Evolutionary conservation across 2,797 vertebrate species (phyloP).

Genomic region (Zalophus californianus): DNA sequence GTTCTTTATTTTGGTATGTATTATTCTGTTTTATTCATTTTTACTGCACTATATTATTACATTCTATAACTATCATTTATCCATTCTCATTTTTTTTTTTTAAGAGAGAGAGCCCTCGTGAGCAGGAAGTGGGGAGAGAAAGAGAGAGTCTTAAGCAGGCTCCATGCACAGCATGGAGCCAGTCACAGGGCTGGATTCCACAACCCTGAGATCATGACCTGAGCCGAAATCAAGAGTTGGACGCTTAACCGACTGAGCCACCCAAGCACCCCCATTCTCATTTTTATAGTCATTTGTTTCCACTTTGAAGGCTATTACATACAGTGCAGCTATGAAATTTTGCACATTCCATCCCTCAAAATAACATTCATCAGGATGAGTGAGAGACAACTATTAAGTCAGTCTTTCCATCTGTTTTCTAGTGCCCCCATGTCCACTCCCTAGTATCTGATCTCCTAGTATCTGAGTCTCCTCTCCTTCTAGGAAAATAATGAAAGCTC

Average conservation of each 20-base stretch:
- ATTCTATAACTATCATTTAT: not conserved
- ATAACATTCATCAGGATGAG: not conserved
- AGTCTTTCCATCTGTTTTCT: not conserved
- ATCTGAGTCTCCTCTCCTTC: not conserved
- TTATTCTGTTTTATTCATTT: not conserved
- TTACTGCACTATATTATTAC: not conserved
- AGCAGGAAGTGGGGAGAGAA: too few species aligned
- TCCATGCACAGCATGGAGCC: too few species aligned
- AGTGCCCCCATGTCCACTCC: not conserved
- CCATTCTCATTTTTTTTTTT: not conserved
- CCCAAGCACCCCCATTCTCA: not conserved
- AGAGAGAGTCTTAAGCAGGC: too few species aligned
- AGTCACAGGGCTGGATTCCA: too few species aligned
- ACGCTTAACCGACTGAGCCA: too few species aligned
- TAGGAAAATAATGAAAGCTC: not conserved
- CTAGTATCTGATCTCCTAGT: not conserved
- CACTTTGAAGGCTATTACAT: not conserved
- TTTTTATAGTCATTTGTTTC: not conserved
- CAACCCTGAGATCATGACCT: too few species aligned
- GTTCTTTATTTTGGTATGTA: not conserved
- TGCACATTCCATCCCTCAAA: not conserved
- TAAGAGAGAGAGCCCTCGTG: too few species aligned
- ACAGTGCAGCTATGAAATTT: not conserved
- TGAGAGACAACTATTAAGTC: not conserved
- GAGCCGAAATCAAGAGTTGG: too few species aligned